Conservation (phyloP, 1,140 invertebrate genomes). For the Hesperophylax magnus region DNA sequence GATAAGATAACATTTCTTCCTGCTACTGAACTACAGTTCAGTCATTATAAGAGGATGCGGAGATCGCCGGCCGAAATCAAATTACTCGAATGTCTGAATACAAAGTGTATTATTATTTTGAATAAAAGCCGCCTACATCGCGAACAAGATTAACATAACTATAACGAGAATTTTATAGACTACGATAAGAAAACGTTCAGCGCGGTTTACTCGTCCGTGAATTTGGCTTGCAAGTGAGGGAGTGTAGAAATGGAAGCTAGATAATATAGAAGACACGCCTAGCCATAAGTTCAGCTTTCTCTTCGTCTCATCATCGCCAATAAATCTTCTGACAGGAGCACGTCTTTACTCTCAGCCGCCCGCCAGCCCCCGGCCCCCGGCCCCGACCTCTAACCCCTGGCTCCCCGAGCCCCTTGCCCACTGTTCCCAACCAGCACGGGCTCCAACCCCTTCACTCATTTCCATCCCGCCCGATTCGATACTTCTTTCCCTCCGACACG, state of each 20-base stretch:
- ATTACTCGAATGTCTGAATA: too few species aligned
- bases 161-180: too few species aligned
- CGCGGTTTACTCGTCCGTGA: too few species aligned
- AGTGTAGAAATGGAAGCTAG: constrained; percentile 14
- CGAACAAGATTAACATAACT: too few species aligned
- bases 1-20: background rate
- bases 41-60: too few species aligned
- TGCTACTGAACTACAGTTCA: too few species aligned
- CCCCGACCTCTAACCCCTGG: background rate
- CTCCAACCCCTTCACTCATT: background rate
- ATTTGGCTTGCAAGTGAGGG: background rate
- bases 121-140: too few species aligned
- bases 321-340: constrained; percentile 53
- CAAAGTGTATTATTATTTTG: too few species aligned
- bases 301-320: constrained; percentile 50
- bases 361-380: background rate
- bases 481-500: constrained; percentile 27
- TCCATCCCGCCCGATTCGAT: background rate
- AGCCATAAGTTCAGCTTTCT: constrained; percentile 14
- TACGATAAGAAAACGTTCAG: too few species aligned
- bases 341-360: constrained; percentile 29
- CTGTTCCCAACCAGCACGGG: background rate
- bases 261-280: constrained; percentile 50
- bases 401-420: background rate
- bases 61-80: too few species aligned